These are phyloP conservation scores for Uropsilus gracilis DNA, from an alignment of 2,113 vertebrate genomes.

Conservation along the genomic window DNA sequence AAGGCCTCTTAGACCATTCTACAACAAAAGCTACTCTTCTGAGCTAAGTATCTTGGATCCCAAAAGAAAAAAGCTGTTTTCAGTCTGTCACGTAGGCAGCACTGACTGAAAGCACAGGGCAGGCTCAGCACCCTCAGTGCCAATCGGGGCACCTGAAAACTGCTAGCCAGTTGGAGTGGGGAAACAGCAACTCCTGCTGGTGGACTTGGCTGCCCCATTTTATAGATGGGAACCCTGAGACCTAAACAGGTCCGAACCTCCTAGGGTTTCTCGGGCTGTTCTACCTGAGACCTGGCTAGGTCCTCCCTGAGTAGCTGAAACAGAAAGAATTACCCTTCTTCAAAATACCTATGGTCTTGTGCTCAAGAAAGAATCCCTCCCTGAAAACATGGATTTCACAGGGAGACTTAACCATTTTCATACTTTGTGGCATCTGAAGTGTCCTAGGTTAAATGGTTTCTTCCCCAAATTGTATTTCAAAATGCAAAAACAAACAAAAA, in stretches of 20 bases:
- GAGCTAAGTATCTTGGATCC: conserved; percentile 42
- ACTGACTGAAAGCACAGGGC: neutral
- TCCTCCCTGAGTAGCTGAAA: neutral
- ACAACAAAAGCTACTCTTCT: neutral
- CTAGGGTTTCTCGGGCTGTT: neutral
- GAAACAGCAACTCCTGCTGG: conserved; percentile 36
- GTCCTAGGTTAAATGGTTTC: no score
- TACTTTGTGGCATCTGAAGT: neutral
- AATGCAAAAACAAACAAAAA: conserved; percentile 7
- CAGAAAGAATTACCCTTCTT: neutral
- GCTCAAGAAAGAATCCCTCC: neutral
- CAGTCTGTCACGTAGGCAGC: neutral
- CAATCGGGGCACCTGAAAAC: neutral
- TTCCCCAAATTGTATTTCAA: neutral
- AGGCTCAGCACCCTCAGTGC: rapidly evolving
- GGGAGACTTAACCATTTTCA: neutral
- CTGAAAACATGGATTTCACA: neutral
- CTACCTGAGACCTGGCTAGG: neutral
- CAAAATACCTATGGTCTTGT: neutral
- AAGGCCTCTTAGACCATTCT: neutral
- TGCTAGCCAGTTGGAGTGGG: neutral
- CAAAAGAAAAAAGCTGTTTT: neutral
- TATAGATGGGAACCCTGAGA: conserved; percentile 2
- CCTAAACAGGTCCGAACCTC: neutral
- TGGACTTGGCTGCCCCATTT: neutral